Evolutionary conservation across 2,888 invertebrate genomes (phyloP), one percentile per base, ranked within the genome.

Genomic region (Eupithecia exiguata): DNA sequence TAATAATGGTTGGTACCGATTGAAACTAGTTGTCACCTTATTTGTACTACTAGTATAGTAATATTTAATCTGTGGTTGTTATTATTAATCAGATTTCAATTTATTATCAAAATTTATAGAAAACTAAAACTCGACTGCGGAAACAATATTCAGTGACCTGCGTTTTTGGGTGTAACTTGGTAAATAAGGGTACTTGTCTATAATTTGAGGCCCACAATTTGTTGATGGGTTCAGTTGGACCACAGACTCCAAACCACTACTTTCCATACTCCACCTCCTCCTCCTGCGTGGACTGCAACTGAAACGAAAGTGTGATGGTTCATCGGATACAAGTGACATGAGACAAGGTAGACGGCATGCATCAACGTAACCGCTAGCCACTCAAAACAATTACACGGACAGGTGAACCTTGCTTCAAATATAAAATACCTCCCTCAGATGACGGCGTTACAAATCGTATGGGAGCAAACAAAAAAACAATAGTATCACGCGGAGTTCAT

Each of bases 401-500:
- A 53, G n/a, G 21, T 53, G 21, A 53, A 53, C 53, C 53, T 53
- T 53, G 21, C 53, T 53, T 53, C 10, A 21, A 21, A 53, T 53
- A n/a, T 21, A 58, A 58, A 38, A 12, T 65, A 43, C 68, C 30
- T 35, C 16, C 25, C 43, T 69, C 38, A 61, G 58, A 58, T 38
- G 66, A 69, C 49, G 40, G 65, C 65, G 71, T 68, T 65, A 46
- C 63, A 65, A 68, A 74, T 68, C 74, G 67, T 69, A 74, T 40
- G 49, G 40, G 63, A 61, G 30, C 65, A 46, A 72, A 36, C 61
- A 70, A 74, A 74, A 74, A 70, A 74, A 84, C 86, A 81, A 87
- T 85, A 83, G 82, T 81, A 84, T 84, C 84, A 86, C 85, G 84
- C 86, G 84, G 84, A 91, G 92, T 92, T 92, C 92, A 87, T 88